phyloP scores from a whole-genome alignment of 2,888 invertebrate species.

The Drosophila affinis region DNA sequence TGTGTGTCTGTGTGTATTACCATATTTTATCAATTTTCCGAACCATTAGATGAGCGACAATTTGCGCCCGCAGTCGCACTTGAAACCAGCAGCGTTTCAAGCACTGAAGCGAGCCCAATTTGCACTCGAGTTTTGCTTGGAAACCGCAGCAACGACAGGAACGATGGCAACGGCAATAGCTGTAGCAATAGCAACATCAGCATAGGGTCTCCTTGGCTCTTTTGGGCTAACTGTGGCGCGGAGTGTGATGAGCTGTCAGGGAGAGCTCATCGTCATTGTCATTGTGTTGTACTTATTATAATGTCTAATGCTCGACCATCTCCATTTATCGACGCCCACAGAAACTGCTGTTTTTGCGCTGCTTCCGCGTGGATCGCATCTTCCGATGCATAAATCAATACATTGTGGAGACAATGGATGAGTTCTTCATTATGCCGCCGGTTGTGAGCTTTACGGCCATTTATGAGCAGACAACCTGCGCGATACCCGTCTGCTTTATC shows the following conservation, averaged over 20 bases:
- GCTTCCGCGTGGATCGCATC: slow-evolving; percentile 95
- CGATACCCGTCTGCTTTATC: slow-evolving; percentile 95
- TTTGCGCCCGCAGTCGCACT: slow-evolving; percentile 76
- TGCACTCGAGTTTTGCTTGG: slow-evolving; percentile 71
- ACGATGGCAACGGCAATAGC: slow-evolving; percentile 38
- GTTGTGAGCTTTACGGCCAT: slow-evolving; percentile 92
- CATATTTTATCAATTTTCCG: slow-evolving; percentile 82
- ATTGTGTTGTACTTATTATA: slow-evolving; percentile 46
- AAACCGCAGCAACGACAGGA: slow-evolving; percentile 47
- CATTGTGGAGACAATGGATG: slow-evolving; percentile 92
- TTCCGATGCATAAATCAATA: slow-evolving; percentile 93
- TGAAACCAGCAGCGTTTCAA: slow-evolving; percentile 65
- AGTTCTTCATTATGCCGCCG: slow-evolving; percentile 94
- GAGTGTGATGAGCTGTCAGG: slow-evolving; percentile 55
- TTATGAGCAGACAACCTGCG: slow-evolving; percentile 92
- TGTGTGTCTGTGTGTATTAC: slow-evolving; percentile 68
- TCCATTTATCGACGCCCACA: slow-evolving; percentile 79
- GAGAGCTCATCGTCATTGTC: slow-evolving; percentile 29
- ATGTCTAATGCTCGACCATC: slow-evolving; percentile 40
- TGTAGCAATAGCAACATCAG: slow-evolving; percentile 42
- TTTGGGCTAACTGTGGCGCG: slow-evolving; percentile 29
- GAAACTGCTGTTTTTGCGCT: slow-evolving; percentile 92
- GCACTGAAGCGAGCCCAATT: slow-evolving; percentile 71
- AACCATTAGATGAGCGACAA: slow-evolving; percentile 80
- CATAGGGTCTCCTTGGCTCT: slow-evolving; percentile 4